These are phyloP conservation scores for Crax fasciolata DNA, from an alignment of 2,797 vertebrate genomes.

Conservation along the genomic window DNA sequence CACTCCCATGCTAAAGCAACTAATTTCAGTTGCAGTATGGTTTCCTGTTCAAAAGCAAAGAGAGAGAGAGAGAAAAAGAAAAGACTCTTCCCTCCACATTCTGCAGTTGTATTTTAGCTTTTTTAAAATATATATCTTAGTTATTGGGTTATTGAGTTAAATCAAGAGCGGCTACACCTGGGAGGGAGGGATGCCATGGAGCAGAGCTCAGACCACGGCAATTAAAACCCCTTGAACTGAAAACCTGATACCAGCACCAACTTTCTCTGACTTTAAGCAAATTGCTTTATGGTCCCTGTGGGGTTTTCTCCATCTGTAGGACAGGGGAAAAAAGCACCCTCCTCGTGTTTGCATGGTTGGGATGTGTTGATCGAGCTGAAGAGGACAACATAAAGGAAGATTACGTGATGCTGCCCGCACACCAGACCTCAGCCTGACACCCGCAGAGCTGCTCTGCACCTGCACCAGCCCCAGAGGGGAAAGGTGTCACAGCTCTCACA, in stretches of 20 bases:
- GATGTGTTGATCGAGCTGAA: not conserved
- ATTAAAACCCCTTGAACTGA: not conserved
- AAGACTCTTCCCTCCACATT: not conserved
- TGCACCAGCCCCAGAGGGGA: not conserved
- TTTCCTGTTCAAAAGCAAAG: slow-evolving; percentile 45
- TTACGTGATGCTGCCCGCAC: not conserved
- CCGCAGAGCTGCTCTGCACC: slow-evolving; percentile 10
- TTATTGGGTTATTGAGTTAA: not conserved
- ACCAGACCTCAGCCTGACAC: not conserved
- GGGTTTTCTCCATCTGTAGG: not conserved
- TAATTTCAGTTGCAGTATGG: not conserved
- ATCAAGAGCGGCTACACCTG: not conserved
- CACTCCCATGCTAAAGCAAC: not conserved
- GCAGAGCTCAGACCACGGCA: not conserved
- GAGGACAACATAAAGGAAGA: not conserved
- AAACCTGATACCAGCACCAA: not conserved
- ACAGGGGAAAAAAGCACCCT: not conserved
- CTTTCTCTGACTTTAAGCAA: not conserved
- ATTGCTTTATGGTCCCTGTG: not conserved
- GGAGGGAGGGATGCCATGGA: not conserved
- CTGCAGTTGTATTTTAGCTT: not conserved
- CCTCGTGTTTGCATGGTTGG: not conserved
- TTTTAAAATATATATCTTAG: not conserved
- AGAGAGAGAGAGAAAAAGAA: too few relatives aligned
- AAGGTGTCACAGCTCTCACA: not conserved